These are phyloP conservation scores for Nasonia giraulti DNA, from an alignment of 1,140 invertebrate genomes.

Conservation along the genomic window DNA sequence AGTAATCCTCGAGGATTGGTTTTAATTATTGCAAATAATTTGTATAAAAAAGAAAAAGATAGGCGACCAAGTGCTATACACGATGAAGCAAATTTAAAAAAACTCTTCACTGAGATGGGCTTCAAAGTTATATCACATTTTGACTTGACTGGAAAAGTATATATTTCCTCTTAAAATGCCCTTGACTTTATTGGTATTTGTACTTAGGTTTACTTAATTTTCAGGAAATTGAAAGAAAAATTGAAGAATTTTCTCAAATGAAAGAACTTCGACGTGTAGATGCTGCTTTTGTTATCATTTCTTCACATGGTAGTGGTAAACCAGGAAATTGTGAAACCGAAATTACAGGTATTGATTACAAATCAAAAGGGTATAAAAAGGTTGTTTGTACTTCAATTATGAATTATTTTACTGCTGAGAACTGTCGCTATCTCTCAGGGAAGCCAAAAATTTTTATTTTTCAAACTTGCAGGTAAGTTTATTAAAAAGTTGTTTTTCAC, in stretches of 20 bases:
- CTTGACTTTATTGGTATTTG: not conserved
- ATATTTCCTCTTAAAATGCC: not conserved
- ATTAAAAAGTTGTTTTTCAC: not conserved
- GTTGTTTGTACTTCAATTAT: constrained; percentile 72
- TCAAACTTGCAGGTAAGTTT: constrained; percentile 80
- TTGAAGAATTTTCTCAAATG: constrained; percentile 66
- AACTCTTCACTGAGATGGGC: constrained; percentile 75
- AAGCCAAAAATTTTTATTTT: constrained; percentile 85
- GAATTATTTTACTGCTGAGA: constrained; percentile 77
- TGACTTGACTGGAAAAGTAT: constrained; percentile 71
- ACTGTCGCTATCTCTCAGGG: constrained; percentile 76
- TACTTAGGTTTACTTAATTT: constrained; percentile 37
- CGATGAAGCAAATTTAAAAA: constrained; percentile 73
- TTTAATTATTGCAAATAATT: constrained; percentile 77
- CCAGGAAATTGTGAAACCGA: constrained; percentile 63
- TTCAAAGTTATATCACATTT: constrained; percentile 71
- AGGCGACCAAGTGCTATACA: constrained; percentile 72
- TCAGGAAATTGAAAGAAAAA: constrained; percentile 66
- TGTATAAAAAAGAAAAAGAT: constrained; percentile 52
- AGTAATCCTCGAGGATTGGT: constrained; percentile 76
- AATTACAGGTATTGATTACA: constrained; percentile 62
- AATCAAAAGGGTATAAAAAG: constrained; percentile 50
- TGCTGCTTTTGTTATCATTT: constrained; percentile 76
- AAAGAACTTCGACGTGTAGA: constrained; percentile 69
- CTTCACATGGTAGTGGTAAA: constrained; percentile 75